phyloP scores from a whole-genome alignment of 2,888 invertebrate species.

The Thelaira solivaga region DNA sequence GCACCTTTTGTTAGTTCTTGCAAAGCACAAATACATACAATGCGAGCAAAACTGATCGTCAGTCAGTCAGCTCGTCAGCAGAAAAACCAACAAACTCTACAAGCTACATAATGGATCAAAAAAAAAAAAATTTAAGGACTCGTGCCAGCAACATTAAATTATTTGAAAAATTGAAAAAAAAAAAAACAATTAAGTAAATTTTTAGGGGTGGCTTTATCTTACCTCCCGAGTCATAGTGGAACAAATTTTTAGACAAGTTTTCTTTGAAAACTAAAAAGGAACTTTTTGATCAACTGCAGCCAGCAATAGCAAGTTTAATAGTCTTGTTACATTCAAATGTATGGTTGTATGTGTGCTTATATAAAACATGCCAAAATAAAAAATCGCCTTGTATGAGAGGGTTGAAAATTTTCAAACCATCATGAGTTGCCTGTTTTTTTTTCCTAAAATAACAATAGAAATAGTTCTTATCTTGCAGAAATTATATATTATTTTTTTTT shows the following conservation, averaged over 20 bases:
- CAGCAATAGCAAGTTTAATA: neutral
- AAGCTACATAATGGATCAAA: conserved; percentile 35
- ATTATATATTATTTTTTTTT: too few relatives aligned
- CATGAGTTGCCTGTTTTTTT: conserved; percentile 29
- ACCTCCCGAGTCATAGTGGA: conserved; percentile 49
- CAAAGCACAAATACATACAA: conserved; percentile 11
- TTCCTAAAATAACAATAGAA: conserved; percentile 15
- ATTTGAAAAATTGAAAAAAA: conserved; percentile 44
- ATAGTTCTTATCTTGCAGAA: conserved; percentile 60
- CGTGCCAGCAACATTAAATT: conserved; percentile 48
- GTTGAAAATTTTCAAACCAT: conserved; percentile 49
- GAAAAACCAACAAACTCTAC: neutral
- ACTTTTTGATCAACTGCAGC: conserved; percentile 13
- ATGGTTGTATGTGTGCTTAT: conserved; percentile 22
- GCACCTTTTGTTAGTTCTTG: conserved; percentile 51
- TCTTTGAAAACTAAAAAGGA: conserved; percentile 29
- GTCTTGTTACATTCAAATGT: neutral
- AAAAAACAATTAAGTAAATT: neutral
- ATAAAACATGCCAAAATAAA: conserved; percentile 53
- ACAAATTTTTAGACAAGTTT: conserved; percentile 48
- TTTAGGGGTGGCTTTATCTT: conserved; percentile 54
- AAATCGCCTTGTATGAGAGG: conserved; percentile 36
- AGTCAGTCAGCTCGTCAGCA: neutral
- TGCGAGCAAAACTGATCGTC: conserved; percentile 10
- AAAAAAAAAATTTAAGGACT: conserved; percentile 47